Base-by-base conservation (phyloP, 2,888 invertebrate species). In the Odontocolon sp. region DNA sequence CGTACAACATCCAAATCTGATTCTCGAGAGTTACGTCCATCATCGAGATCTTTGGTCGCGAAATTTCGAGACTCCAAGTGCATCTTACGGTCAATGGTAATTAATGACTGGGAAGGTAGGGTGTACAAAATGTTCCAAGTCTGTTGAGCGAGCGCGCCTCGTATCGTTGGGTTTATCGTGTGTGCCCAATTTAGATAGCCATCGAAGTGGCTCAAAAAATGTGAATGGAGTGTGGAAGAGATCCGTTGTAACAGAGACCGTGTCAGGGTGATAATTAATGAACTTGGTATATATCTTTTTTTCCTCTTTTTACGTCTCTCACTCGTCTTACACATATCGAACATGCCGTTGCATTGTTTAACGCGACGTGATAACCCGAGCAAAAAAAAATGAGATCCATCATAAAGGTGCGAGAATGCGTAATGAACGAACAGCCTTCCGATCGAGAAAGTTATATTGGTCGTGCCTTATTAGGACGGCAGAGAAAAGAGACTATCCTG, bases 181-280 rank as follows among this genome's bases (percentile, higher is more conserved):
- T 45, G 59, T 54, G 67, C 52, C 82, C 83, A 85, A 85, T 86
- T 86, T 86, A 86, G 86, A 86, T 85, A 85, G 80, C 77, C 67
- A 86, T 86, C 85, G 81, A 77, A n/a, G 40, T 56, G 83, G 78
- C 80, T 83, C 81, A 81, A 79, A 85, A 83, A 80, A 84, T 82
- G 79, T 71, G 56, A 75, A 63, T 69, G 72, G 61, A 57, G 38
- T 56, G 64, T 71, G 67, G 52, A 28, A 40, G 14, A 38, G 40
- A 18, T 38, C 64, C 45, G 78, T 56, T 82, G 84, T 82, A 82
- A 83, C 81, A 82, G 82, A 81, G 74, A 80, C 81, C 83, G 82
- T n/a, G n/a, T 84, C 87, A 85, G 80, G 68, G 57, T 64, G 80
- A 77, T 87, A 87, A 87, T 87, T 87, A 87, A 87, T 85, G 83